Base-by-base conservation (phyloP, 2,797 vertebrate genomes). In the Cryptoblepharus egeriae region DNA sequence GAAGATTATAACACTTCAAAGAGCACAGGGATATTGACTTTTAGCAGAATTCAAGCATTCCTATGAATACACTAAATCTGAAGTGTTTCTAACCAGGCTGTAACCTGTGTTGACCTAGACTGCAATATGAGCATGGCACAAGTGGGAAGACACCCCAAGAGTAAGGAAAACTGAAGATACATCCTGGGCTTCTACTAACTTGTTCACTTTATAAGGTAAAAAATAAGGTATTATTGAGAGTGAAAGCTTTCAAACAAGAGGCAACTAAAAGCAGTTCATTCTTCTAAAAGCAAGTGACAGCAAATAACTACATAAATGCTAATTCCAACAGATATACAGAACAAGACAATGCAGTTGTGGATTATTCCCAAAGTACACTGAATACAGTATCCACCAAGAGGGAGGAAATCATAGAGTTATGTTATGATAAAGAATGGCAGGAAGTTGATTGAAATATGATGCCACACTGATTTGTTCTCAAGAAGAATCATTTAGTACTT, bases 171-270 rank as follows among this genome's bases (percentile, higher is more conserved):
- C 49, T 32, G 26, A 71, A 68, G 63, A 24, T 16, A 65, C 3
- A 83, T 84, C 80, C 68, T 67, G 28, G 76, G 45, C 58, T 52
- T 88, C 52, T 12, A 22, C 4, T 24, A 85, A 52, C 82, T n/a
- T 85, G 79, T 87, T 79, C 81, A 45, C 1, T 72, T 64, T n/a
- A n/a, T n/a, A n/a, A n/a, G 52, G 15, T n/a, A n/a, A 24, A 42
- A 42, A 28, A 71, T 28, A 58, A 39, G 6, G 18, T 72, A 15
- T 30, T 45, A 65, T 67, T 35, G 12, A 77, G 24, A 80, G 35
- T 35, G n/a, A 45, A 45, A 12, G 20, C 20, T n/a, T 28, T 15
- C 32, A 63, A n/a, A 1, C 52, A 52, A 22, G 7, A 72, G 12
- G 39, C 4, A 71, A 80, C 13, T 49, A 67, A 16, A 2, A 8